Evolutionary conservation across 2,888 invertebrate species (phyloP).

Genomic region (Zootermopsis nevadensis): DNA sequence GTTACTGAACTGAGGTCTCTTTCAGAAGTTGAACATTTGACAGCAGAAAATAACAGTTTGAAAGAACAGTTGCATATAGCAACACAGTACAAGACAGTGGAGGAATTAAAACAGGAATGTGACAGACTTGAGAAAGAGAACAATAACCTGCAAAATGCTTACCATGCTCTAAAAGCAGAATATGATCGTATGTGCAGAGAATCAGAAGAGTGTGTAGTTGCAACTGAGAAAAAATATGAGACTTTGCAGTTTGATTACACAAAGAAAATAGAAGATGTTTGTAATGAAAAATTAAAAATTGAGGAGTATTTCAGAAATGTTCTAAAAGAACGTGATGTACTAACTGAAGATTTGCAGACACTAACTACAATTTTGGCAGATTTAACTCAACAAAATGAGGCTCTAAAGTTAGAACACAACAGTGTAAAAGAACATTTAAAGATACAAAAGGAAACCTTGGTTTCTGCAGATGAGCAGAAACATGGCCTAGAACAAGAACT

Average conservation of each 20-base stretch:
- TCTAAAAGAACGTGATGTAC: constrained; percentile 53
- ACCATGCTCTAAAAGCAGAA: constrained; percentile 59
- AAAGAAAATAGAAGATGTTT: constrained; percentile 58
- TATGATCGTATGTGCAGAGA: constrained; percentile 56
- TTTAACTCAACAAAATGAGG: constrained; percentile 55
- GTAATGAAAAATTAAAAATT: constrained; percentile 53
- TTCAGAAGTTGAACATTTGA: not conserved
- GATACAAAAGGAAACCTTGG: not conserved
- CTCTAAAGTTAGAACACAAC: not conserved
- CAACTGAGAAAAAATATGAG: constrained; percentile 64
- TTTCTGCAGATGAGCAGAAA: constrained; percentile 15
- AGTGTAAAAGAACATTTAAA: not conserved
- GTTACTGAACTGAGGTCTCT: not conserved
- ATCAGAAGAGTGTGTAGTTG: constrained; percentile 65
- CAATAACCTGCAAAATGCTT: constrained; percentile 64
- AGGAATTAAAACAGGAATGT: constrained; percentile 43
- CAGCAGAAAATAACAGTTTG: constrained; percentile 51
- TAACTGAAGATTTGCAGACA: constrained; percentile 53
- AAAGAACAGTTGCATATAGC: constrained; percentile 55
- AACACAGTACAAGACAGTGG: constrained; percentile 40
- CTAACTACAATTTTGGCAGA: not conserved
- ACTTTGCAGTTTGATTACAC: constrained; percentile 66
- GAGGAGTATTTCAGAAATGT: constrained; percentile 51
- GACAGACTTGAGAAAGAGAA: constrained; percentile 66
- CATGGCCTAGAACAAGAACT: not conserved